Evolutionary conservation across 1,140 invertebrate genomes (phyloP), one percentile per base, ranked within the genome.

Genomic region (Drosophila murphyi): DNA sequence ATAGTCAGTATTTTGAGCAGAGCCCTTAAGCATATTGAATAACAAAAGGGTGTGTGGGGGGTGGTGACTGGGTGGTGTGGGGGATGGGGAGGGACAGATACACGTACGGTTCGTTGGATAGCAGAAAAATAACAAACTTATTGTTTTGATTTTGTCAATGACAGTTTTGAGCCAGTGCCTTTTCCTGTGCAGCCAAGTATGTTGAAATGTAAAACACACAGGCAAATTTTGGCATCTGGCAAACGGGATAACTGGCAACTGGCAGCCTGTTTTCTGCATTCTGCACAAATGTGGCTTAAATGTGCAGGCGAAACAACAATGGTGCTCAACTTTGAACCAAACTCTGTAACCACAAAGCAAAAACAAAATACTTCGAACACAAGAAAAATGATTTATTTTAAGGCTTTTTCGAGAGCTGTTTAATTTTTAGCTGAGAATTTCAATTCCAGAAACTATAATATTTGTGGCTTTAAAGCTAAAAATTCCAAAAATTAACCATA

Each of bases 141-240:
- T 88, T 88, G 83, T 89, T 88, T 88, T 80, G 85, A 88, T 89
- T 80, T 88, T 88, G 83, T 82, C 83, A 89, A 89, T 88, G 83
- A 77, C 83, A 88, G 73, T 76, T 70, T 77, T 72, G 78, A 37
- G 57, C 65, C 62, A 64, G n/a, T 10, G 3, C 35, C 71, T 76
- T 83, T 64, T 88, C 20, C 60, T 83, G 83, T 89, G 83, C 83
- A 89, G 45, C 67, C 80, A 83, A 80, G 72, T 82, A 43, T n/a
- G 39, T 3, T 43, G 47, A 87, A 89, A 88, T 78, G 80, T 74
- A 80, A 77, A 83, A 68, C 74, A 78, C 70, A 82, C 45, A 73
- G 50, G 47, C 82, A 75, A 77, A 65, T 60, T 54, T 48, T 63
- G 41, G 57, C 48, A 69, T 39, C 41, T 63, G 12, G 62, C 37